Evolutionary conservation across 2,113 vertebrate species (phyloP), one percentile per base, ranked within the genome.

Genomic region (Syngnathus floridae): DNA sequence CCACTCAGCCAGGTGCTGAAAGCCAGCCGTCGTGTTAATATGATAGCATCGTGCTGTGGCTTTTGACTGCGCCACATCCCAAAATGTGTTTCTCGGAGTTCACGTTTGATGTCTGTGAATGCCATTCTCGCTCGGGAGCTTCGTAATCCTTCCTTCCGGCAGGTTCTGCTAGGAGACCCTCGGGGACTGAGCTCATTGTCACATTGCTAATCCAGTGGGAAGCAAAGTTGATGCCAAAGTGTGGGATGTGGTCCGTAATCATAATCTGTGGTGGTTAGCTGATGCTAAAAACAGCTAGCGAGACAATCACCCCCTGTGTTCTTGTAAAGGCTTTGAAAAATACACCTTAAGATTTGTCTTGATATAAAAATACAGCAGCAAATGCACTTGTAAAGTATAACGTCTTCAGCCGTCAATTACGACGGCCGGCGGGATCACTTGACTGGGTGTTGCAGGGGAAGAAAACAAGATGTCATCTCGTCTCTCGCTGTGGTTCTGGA

Each of bases 381-480:
- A 67, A 36, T 48, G 22, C 36, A 40, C 10, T 40, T 22, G 16
- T 64, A 4, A 54, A 67, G 22, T 64, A 35, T 70, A 57, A 69
- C 69, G 61, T 41, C 40, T 61, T 22, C 6, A 41, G 59, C n/a
- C 17, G 11, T 76, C 59, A 75, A 66, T 75, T 75, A 68, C 16
- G 12, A 65, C 66, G 64, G 21, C 59, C 62, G 80, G 56, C 59
- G 60, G n/a, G 63, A 60, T 57, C 21, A 63, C 51, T 36, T 55
- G 31, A 1, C 10, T 9, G 55, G 38, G 21, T 41, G 54, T 51
- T 55, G 66, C 19, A 36, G 1, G 37, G 26, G 26, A 65, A 2
- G 1, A 64, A 66, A 72, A 56, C 38, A 78, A 75, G 51, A 75
- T 73, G 67, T 80, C 78, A 68, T 36, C 57, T 41, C 21, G 43